A percentile compares a stretch with the other conserved stretches of the same genome.
These are phyloP conservation scores for Pectinophora gossypiella DNA, from an alignment of 1,140 invertebrate genomes.

Conservation along the genomic window DNA sequence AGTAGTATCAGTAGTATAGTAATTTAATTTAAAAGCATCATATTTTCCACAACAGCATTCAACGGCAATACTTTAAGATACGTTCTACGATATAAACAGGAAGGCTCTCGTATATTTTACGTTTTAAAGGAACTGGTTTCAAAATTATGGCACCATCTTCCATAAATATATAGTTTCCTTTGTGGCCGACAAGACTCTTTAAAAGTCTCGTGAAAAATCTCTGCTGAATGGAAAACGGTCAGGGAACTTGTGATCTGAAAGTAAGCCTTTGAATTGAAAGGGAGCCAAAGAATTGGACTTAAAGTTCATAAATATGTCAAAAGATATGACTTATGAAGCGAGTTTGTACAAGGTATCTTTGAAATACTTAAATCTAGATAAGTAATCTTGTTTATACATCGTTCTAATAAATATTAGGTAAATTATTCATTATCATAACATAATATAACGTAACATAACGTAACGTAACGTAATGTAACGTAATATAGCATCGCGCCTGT, in stretches of 20 bases:
- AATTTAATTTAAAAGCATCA: too few relatives aligned
- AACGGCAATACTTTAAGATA: slow-evolving; percentile 1
- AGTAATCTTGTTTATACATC: too few relatives aligned
- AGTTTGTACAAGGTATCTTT: too few relatives aligned
- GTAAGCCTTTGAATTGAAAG: neutral
- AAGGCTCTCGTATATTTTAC: slow-evolving; percentile 25
- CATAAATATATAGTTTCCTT: slow-evolving; percentile 25
- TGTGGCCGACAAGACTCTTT: slow-evolving; percentile 22
- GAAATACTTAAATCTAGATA: too few relatives aligned
- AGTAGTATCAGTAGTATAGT: too few relatives aligned
- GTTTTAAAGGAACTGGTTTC: slow-evolving; percentile 28
- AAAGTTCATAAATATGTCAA: neutral
- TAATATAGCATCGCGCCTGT: too few relatives aligned
- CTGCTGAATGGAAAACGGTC: slow-evolving; percentile 4
- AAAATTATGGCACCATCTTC: slow-evolving; percentile 27
- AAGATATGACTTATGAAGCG: too few relatives aligned
- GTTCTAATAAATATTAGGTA: too few relatives aligned
- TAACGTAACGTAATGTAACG: too few relatives aligned
- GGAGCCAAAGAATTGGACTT: neutral
- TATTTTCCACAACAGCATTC: neutral
- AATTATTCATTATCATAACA: too few relatives aligned
- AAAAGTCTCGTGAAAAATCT: slow-evolving; percentile 27
- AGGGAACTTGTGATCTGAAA: slow-evolving; percentile 15
- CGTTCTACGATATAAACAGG: slow-evolving; percentile 1
- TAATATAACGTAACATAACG: too few relatives aligned